These are phyloP conservation scores for Panzeria rudis DNA, from an alignment of 2,888 invertebrate species.

Conservation along the genomic window DNA sequence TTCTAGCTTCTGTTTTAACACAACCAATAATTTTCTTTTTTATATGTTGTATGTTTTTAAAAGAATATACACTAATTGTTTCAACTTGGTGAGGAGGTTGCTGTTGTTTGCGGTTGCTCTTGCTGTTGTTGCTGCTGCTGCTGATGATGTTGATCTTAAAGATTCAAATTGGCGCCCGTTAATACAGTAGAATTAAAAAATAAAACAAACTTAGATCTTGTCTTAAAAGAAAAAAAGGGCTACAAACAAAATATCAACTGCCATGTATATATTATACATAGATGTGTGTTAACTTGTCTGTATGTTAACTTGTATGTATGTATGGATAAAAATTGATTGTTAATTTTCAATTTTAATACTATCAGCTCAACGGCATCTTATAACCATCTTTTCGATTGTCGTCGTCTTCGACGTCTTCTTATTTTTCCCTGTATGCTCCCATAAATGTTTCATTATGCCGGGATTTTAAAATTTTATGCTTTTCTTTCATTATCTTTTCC, in stretches of 20 bases:
- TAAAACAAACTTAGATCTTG: slow-evolving; percentile 24
- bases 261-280: background rate
- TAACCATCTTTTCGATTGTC: slow-evolving; percentile 8
- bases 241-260: slow-evolving; percentile 9
- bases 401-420: too few species aligned
- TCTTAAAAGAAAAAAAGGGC: slow-evolving; percentile 4
- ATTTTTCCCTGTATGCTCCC: slow-evolving; percentile 12
- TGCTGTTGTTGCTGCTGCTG: slow-evolving; percentile 6
- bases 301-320: background rate
- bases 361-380: slow-evolving; percentile 69
- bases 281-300: too few species aligned
- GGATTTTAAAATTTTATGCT: slow-evolving; percentile 15
- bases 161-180: slow-evolving; percentile 69
- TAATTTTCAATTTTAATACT: slow-evolving; percentile 58
- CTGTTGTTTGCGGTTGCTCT: background rate
- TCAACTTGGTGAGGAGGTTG: slow-evolving; percentile 42
- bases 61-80: slow-evolving; percentile 63
- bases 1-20: slow-evolving; percentile 70
- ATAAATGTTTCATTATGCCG: slow-evolving; percentile 35
- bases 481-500: slow-evolving; percentile 47
- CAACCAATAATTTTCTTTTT: slow-evolving; percentile 62
- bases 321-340: slow-evolving; percentile 59
- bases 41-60: slow-evolving; percentile 43
- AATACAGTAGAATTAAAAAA: slow-evolving; percentile 15
- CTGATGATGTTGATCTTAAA: slow-evolving; percentile 51